Evolutionary conservation across 2,797 vertebrate species (phyloP), one percentile per base, ranked within the genome.

Genomic region (Mormyrops attenuatus): DNA sequence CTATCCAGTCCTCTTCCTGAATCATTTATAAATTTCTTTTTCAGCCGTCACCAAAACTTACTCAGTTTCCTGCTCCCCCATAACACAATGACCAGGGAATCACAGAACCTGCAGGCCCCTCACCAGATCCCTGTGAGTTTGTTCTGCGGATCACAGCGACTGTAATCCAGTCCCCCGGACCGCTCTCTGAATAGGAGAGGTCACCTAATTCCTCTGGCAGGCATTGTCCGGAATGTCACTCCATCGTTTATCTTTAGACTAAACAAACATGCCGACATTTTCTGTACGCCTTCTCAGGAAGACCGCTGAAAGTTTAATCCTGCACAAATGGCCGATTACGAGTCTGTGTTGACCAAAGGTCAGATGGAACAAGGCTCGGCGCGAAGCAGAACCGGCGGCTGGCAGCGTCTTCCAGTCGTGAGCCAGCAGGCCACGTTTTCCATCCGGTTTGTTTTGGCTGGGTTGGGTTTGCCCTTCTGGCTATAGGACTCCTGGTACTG

Each of bases 141-240:
- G 82, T 85, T 85, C 41, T 85, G 47, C 8, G 41, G 82, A 85
- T 50, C 41, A 85, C 82, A 85, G 82, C 7, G 41, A 85, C 82
- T 26, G 44, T 85, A 50, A 47, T 85, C 47, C 41, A 44, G 41
- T 49, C 80, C 49, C 80, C 69, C 77, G 90, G 69, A 92, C 80
- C 92, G 93, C 93, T 92, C 94, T 94, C 91, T 92, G 94, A 93
- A 90, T 93, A 91, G 90, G 73, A 15, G 34, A 80, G 73, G 90
- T 91, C 57, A 50, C 63, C 82, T 88, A 90, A 88, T 73, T 90
- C 89, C 91, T 92, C 89, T 88, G 90, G 89, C 92, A 88, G 88
- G 90, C 89, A 90, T 90, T 9, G 6, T 38, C 1, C 47, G 87
- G 20, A 69, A 88, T 44, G 80, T 87, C 73, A n/a, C 90, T 90